Evolutionary conservation across 2,113 vertebrate genomes (phyloP), one percentile per base, ranked within the genome.

Genomic region (Cepphus grylle): DNA sequence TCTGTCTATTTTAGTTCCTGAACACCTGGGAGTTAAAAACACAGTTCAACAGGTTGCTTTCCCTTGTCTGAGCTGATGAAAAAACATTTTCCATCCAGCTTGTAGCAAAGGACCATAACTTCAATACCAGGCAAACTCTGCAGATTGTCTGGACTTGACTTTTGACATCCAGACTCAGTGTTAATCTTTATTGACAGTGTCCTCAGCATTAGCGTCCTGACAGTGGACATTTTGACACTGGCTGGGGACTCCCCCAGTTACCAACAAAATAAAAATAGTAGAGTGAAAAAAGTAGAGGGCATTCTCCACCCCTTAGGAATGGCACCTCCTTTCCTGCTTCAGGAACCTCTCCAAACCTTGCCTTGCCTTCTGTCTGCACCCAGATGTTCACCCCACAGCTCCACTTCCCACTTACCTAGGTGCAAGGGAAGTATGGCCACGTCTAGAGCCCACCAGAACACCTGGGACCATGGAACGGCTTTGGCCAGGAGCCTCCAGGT

Each of bases 1-100:
- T 52, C 67, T 78, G 36, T 15, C 49, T 79, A 3, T 67, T 94
- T 92, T 78, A 71, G 42, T 67, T 56, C 30, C 67, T 83, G 59
- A 81, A 70, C 45, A 56, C 25, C 27, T 74, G 65, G 30, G 38
- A 83, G n/a, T 65, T 74, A 11, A 6, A 73, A 80, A 45, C 30
- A 34, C 32, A 66, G 27, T 49, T 87, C 43, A 49, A 23, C 36
- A 91, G 50, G n/a, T 61, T 43, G 29, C 36, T 71, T 43, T 84
- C 52, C 61, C 29, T 77, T 67, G 74, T 38, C 38, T 90, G 70
- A n/a, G 76, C n/a, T 94, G 95, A 14, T 80, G 32, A 84, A 89
- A 84, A n/a, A 17, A 2, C 2, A 6, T 65, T 90, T 89, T 49
- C 66, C 40, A 58, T 36, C 42, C 88, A 81, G 34, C 34, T 36